Evolutionary conservation across 92 coral and sea anemone species (phyloP), one percentile per base, ranked within the genome.

Genomic region (Umimayanthus chanpuru): DNA sequence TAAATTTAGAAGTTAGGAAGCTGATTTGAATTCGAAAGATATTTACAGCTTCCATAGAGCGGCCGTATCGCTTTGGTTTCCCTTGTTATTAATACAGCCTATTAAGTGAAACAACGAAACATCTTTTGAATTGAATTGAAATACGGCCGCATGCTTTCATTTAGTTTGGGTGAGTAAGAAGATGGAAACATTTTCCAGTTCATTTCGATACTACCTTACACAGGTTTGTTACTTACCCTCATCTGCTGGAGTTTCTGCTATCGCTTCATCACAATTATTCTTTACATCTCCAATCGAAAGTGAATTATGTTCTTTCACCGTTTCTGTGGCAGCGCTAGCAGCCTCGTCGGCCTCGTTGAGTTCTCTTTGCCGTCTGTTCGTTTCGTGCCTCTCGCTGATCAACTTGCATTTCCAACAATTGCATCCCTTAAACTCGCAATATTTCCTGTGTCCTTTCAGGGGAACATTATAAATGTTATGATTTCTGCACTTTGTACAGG

Each of bases 401-500:
- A 92, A 83, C 28, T 49, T 79, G 79, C 94, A 92, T 30, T 71
- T 56, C 73, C 88, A 85, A 50, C 92, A 89, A 70, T 41, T 81
- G 44, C 92, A 89, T 11, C 76, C 82, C 47, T 73, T 92, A 79
- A 73, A 89, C 41, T 73, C 65, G 43, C 94, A 92, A 56, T 38
- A 14, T 79, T 85, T 89, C 43, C 92, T 40, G 66, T 92, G 94
- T 15, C 90, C 92, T 77, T 89, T 92, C 86, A 92, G 58, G 47
- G 77, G 94, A 32, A 89, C 92, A 20, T 66, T 75, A 49, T 47
- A 89, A 29, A 89, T 81, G 25, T 82, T 75, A 39, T 92, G 94
- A 73, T 92, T 92, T 39, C 94, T 79, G 29, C 94, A 92, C 16
- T 90, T 90, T 36, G 92, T 81, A 9, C 94, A 92, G 18, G 84